A percentile compares a stretch with the other conserved stretches of the same genome.
These are phyloP conservation scores for Notodonta dromedarius DNA, from an alignment of 2,888 invertebrate genomes.

Conservation along the genomic window DNA sequence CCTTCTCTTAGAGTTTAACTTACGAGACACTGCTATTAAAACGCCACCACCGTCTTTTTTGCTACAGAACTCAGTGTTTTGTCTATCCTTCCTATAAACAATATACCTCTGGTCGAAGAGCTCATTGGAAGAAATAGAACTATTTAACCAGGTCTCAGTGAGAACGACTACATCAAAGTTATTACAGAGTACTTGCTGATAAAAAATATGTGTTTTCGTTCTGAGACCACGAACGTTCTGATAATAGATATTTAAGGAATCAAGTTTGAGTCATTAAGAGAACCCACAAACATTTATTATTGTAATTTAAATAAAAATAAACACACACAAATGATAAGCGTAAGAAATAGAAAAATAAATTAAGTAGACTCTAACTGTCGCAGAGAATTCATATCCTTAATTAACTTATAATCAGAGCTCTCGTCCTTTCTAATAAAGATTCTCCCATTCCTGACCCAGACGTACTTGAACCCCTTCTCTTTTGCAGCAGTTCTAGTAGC, in stretches of 20 bases:
- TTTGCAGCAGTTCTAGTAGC: conserved; percentile 7
- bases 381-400: conserved; percentile 5
- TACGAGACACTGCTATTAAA: conserved; percentile 8
- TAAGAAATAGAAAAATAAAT: neutral
- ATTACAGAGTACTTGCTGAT: conserved; percentile 5
- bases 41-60: conserved; percentile 12
- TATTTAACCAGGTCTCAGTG: conserved; percentile 13
- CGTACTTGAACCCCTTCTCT: conserved; percentile 8
- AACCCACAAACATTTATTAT: too few species aligned
- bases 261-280: conserved; percentile 4
- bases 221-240: conserved; percentile 10
- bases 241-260: conserved; percentile 7
- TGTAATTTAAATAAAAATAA: neutral
- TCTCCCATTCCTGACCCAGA: conserved; percentile 9
- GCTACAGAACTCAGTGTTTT: conserved; percentile 5
- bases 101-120: conserved; percentile 12
- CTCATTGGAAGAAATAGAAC: conserved; percentile 5
- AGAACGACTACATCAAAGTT: conserved; percentile 9
- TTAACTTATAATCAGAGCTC: neutral
- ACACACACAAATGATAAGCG: neutral
- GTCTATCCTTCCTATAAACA: conserved; percentile 13
- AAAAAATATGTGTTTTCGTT: conserved; percentile 10
- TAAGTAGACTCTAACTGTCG: neutral
- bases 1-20: neutral
- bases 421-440: conserved; percentile 7